Evolutionary conservation across 1,140 invertebrate species (phyloP).

Genomic region (Saxidomus purpurata): DNA sequence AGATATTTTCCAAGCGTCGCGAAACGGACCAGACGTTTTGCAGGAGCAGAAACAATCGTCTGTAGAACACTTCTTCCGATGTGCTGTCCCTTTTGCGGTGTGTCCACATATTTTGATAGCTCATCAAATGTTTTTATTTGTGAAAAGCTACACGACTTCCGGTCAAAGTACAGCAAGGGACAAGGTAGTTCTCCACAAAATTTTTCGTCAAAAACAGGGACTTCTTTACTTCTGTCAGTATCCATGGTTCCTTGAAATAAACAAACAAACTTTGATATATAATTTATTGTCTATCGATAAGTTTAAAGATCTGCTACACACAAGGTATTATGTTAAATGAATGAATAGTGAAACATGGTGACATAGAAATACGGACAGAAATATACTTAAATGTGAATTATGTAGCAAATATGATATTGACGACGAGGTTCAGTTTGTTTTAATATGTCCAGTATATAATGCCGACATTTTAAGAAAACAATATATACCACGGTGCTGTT

Average conservation of each 20-base stretch:
- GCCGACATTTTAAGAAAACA: too few species aligned
- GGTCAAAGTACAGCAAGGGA: background rate
- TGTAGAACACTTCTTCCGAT: background rate
- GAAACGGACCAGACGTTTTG: background rate
- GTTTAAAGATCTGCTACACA: background rate
- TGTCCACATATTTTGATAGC: background rate
- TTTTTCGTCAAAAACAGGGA: background rate
- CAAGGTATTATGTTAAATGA: too few species aligned
- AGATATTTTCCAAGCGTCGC: constrained; percentile 43
- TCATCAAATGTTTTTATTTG: background rate
- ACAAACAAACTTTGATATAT: background rate
- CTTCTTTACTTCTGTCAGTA: background rate
- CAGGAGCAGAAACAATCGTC: background rate
- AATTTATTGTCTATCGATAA: background rate
- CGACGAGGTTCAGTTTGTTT: too few species aligned
- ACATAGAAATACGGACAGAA: too few species aligned
- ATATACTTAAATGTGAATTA: too few species aligned
- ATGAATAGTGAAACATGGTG: too few species aligned
- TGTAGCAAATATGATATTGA: too few species aligned
- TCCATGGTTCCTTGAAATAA: background rate
- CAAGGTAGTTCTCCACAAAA: constrained; percentile 1
- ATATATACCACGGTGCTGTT: too few species aligned
- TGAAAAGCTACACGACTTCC: background rate
- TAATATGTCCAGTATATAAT: too few species aligned
- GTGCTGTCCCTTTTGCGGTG: background rate